Conservation (phyloP, 2,113 vertebrate genomes). For the Rhinopomastus cyanomelas region DNA sequence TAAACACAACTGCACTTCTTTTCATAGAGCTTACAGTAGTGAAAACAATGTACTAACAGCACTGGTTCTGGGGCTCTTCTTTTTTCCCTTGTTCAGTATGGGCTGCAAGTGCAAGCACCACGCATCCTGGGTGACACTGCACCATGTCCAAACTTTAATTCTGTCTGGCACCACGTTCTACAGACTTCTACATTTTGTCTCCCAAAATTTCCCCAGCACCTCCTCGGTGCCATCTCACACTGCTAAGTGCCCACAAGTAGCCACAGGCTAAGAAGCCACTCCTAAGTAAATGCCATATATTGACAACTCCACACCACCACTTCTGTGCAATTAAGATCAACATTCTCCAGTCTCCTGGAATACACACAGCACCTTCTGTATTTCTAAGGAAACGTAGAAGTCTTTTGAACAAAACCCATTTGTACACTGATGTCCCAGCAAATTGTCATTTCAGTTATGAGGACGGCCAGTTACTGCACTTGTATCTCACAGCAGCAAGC, state of each 20-base stretch:
- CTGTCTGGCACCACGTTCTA: rapidly evolving
- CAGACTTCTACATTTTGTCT: neutral
- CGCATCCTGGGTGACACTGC: neutral
- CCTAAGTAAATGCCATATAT: neutral
- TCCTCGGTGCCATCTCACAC: neutral
- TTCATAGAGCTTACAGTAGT: neutral
- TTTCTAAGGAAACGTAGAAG: neutral
- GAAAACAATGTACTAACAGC: too few species aligned
- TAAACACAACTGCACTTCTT: neutral
- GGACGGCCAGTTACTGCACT: neutral
- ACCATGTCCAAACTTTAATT: neutral
- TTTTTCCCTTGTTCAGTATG: neutral
- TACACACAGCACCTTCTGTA: rapidly evolving
- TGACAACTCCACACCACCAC: too few species aligned
- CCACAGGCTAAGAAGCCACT: neutral
- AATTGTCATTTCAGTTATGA: neutral
- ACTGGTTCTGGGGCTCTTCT: rapidly evolving
- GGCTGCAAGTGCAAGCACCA: rapidly evolving
- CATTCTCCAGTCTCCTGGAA: neutral
- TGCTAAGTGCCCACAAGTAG: rapidly evolving
- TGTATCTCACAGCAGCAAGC: neutral
- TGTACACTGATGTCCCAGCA: neutral
- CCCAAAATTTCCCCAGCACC: neutral
- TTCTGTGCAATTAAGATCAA: neutral
- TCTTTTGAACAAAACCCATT: neutral